Conservation (phyloP, 2,113 vertebrate genomes). For the Misgurnus mizolepis region DNA sequence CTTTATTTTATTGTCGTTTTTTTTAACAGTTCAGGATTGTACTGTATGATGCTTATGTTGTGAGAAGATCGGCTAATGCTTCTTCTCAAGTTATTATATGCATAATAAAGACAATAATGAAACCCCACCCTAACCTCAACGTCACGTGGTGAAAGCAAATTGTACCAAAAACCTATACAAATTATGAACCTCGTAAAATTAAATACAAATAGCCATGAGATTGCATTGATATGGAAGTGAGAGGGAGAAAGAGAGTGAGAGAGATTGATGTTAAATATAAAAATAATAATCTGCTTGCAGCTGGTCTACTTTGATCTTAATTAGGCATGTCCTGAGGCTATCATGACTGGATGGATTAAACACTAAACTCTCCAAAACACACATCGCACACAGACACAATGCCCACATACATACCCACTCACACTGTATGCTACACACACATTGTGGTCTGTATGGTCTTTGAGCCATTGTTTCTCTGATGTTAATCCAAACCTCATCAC, state of each 20-base stretch:
- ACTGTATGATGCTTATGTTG: no score
- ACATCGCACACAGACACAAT: not conserved
- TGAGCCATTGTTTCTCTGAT: slow-evolving; percentile 1
- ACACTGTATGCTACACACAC: not conserved
- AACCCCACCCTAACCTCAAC: no score
- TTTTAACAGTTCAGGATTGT: no score
- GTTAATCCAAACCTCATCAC: slow-evolving; percentile 20
- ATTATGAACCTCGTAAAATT: no score
- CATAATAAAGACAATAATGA: no score
- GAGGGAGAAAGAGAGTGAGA: not conserved
- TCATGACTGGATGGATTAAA: slow-evolving; percentile 28
- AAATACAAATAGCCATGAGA: no score
- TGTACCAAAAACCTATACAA: no score
- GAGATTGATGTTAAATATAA: slow-evolving; percentile 12
- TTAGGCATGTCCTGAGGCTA: slow-evolving; percentile 31
- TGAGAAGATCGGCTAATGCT: no score
- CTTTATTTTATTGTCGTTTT: no score
- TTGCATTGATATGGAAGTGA: no score
- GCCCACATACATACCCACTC: not conserved
- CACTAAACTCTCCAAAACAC: slow-evolving; percentile 34
- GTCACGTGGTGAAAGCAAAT: no score
- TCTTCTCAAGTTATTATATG: no score
- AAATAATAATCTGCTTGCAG: slow-evolving; percentile 22
- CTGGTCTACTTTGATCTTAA: slow-evolving; percentile 41
- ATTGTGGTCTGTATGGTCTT: slow-evolving; percentile 21